These are phyloP conservation scores for Saguinus imperator DNA, from an alignment of 2,113 vertebrate species.

Conservation along the genomic window DNA sequence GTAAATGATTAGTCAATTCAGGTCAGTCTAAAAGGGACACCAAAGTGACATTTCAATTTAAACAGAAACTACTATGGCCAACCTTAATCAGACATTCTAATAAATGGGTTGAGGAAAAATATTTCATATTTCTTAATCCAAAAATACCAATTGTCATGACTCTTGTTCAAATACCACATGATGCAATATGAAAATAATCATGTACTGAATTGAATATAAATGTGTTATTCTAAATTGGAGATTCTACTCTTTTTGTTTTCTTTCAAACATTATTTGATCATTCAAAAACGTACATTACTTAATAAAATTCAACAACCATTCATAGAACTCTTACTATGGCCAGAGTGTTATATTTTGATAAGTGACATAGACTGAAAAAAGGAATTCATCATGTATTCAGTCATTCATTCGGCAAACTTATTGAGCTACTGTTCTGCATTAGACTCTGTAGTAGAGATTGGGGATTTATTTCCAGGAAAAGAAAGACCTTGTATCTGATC, in stretches of 20 bases:
- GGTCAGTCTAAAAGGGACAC: conserved; percentile 55
- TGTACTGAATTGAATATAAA: neutral
- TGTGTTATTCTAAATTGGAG: neutral
- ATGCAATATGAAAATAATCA: conserved; percentile 9
- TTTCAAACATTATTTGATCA: neutral
- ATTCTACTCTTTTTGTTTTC: neutral
- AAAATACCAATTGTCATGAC: conserved; percentile 26
- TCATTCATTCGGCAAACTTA: neutral
- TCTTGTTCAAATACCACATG: conserved; percentile 28
- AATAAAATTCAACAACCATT: neutral
- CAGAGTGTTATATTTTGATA: neutral
- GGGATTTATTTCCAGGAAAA: neutral
- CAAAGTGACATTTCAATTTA: conserved; percentile 61
- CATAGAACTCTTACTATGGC: neutral
- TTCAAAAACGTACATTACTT: neutral
- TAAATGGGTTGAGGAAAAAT: conserved; percentile 15
- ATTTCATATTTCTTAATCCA: conserved; percentile 39
- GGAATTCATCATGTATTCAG: neutral
- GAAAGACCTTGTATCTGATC: neutral
- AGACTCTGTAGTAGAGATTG: neutral
- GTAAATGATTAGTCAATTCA: conserved; percentile 51
- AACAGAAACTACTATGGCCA: neutral
- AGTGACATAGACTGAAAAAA: neutral
- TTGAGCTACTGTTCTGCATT: neutral
- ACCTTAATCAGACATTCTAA: conserved; percentile 54